phyloP scores from a whole-genome alignment of 92 coral and sea anemone genomes.

The Epizoanthus stellaris region DNA sequence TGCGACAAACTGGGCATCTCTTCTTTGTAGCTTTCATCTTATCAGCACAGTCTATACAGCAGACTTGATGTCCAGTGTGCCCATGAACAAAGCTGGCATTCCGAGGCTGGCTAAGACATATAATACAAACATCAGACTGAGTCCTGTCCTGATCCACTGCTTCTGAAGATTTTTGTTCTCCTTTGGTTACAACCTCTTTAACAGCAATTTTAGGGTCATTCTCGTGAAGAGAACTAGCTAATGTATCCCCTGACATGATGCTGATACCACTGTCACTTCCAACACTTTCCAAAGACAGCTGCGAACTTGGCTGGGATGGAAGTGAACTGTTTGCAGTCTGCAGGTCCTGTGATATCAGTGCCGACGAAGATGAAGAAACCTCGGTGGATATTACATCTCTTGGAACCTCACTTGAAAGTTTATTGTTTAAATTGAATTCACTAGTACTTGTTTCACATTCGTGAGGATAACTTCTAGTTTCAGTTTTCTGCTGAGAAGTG shows the following conservation, averaged over 20 bases:
- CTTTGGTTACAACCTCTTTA: background rate
- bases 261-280: conserved; percentile 60
- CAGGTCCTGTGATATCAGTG: background rate
- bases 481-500: background rate
- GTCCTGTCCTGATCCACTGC: conserved; percentile 8
- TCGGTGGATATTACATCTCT: background rate
- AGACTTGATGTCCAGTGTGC: conserved; percentile 93
- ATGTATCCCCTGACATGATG: conserved; percentile 47
- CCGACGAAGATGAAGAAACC: background rate
- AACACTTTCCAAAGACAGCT: background rate
- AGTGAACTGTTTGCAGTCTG: background rate
- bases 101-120: conserved; percentile 87
- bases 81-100: conserved; percentile 94
- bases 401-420: background rate
- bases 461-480: background rate
- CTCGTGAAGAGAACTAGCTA: conserved; percentile 5
- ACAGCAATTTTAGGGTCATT: background rate
- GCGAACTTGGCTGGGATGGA: background rate
- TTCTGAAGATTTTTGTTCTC: background rate
- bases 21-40: conserved; percentile 83
- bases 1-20: conserved; percentile 94
- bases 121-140: conserved; percentile 67
- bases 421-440: background rate
- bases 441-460: background rate
- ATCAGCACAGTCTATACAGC: conserved; percentile 90